These are phyloP conservation scores for Temnothorax unifasciatus DNA, from an alignment of 2,888 invertebrate genomes.

Conservation along the genomic window DNA sequence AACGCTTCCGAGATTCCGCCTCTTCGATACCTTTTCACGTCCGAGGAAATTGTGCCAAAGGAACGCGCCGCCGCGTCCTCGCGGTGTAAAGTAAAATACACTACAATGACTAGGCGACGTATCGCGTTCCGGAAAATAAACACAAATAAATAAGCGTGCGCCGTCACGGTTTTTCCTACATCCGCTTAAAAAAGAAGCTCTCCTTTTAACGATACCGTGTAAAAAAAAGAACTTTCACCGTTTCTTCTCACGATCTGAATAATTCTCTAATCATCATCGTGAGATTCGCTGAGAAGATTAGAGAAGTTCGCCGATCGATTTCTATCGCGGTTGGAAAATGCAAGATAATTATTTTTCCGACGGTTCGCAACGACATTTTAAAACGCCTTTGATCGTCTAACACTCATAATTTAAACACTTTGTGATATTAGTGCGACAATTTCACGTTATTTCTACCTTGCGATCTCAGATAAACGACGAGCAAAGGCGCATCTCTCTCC, in stretches of 20 bases:
- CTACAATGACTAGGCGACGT: neutral
- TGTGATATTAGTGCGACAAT: neutral
- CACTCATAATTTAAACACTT: neutral
- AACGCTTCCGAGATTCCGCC: constrained; percentile 14
- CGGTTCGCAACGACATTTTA: neutral
- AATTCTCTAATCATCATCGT: constrained; percentile 7
- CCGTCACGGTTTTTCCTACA: neutral
- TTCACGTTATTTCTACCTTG: constrained; percentile 1
- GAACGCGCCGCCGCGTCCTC: neutral
- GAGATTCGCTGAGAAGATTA: neutral
- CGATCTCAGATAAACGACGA: neutral
- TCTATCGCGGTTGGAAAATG: neutral
- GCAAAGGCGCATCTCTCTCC: neutral
- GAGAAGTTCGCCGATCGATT: neutral
- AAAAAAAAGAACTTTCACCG: constrained; percentile 26
- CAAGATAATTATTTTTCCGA: neutral
- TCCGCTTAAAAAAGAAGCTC: neutral
- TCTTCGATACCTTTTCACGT: constrained; percentile 28
- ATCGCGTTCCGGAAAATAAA: constrained; percentile 12
- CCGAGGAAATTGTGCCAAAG: constrained; percentile 38
- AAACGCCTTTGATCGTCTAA: neutral
- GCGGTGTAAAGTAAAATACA: neutral
- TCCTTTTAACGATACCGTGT: constrained; percentile 6
- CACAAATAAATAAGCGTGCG: neutral
- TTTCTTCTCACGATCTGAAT: constrained; percentile 40